phyloP scores from a whole-genome alignment of 2,888 invertebrate genomes.

The Polyploca ridens region DNA sequence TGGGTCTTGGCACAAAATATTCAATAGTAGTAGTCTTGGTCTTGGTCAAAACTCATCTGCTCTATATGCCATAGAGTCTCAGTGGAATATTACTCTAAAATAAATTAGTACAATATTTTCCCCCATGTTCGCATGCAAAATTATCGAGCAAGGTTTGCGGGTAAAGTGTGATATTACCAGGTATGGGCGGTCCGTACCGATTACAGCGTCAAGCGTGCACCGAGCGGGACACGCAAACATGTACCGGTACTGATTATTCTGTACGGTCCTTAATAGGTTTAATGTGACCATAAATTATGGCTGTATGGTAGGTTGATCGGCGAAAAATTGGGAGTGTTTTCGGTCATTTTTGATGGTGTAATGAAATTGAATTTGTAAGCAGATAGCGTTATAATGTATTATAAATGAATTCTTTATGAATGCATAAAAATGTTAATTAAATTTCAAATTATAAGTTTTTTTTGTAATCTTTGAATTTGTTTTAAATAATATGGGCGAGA shows the following conservation, averaged over 20 bases:
- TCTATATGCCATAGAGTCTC: background rate
- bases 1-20: no score
- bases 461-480: background rate
- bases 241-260: conserved; percentile 18
- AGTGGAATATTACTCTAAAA: background rate
- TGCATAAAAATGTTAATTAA: no score
- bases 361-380: no score
- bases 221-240: conserved; percentile 31
- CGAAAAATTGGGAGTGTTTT: no score
- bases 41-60: no score
- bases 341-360: no score
- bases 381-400: no score
- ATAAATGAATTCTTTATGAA: no score
- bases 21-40: no score
- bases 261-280: background rate
- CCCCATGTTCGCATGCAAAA: conserved; percentile 44
- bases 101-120: conserved; percentile 40
- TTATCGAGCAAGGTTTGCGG: conserved; percentile 43
- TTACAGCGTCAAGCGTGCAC: conserved; percentile 47
- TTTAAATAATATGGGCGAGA: background rate
- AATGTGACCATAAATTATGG: background rate
- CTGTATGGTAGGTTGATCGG: no score
- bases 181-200: conserved; percentile 48
- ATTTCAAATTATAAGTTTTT: no score
- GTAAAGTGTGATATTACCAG: conserved; percentile 59